Conservation (phyloP, 1,140 invertebrate genomes). For the Zaprionus davidi region DNA sequence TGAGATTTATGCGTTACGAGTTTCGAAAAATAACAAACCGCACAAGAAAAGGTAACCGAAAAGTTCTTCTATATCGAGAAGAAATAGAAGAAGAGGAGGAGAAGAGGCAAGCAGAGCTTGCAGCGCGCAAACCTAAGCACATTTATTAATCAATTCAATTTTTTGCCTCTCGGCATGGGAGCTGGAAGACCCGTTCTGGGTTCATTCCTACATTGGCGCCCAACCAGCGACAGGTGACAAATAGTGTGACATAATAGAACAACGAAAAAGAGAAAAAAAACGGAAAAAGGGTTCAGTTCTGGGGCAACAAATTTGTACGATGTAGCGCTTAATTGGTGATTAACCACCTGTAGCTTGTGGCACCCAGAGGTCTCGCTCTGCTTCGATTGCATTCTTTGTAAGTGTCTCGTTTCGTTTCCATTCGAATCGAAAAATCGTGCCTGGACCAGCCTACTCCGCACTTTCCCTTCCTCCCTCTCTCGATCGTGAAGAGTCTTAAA, state of each 20-base stretch:
- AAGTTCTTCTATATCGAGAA: slow-evolving; percentile 25
- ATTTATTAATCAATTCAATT: slow-evolving; percentile 79
- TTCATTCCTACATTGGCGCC: slow-evolving; percentile 30
- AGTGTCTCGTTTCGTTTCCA: slow-evolving; percentile 44
- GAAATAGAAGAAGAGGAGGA: slow-evolving; percentile 17
- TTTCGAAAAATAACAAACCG: slow-evolving; percentile 9
- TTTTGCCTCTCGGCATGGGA: slow-evolving; percentile 67
- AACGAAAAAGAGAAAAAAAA: slow-evolving; percentile 11
- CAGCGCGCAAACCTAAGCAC: slow-evolving; percentile 29
- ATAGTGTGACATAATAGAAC: slow-evolving; percentile 72
- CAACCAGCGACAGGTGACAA: slow-evolving; percentile 57
- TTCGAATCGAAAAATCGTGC: slow-evolving; percentile 61
- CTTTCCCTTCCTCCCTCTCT: background rate
- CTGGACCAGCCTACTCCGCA: slow-evolving; percentile 6
- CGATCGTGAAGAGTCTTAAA: slow-evolving; percentile 51
- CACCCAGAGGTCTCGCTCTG: slow-evolving; percentile 9
- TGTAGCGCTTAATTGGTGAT: slow-evolving; percentile 83
- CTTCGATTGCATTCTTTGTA: slow-evolving; percentile 60
- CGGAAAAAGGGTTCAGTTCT: slow-evolving; percentile 52
- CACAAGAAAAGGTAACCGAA: slow-evolving; percentile 30
- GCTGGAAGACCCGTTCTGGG: slow-evolving; percentile 49
- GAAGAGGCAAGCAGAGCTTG: slow-evolving; percentile 10
- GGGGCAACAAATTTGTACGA: slow-evolving; percentile 77
- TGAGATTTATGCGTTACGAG: slow-evolving; percentile 71
- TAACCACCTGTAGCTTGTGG: slow-evolving; percentile 79